Evolutionary conservation across 2,888 invertebrate species (phyloP), one percentile per base, ranked within the genome.

Genomic region (Drosophila gaucha): DNA sequence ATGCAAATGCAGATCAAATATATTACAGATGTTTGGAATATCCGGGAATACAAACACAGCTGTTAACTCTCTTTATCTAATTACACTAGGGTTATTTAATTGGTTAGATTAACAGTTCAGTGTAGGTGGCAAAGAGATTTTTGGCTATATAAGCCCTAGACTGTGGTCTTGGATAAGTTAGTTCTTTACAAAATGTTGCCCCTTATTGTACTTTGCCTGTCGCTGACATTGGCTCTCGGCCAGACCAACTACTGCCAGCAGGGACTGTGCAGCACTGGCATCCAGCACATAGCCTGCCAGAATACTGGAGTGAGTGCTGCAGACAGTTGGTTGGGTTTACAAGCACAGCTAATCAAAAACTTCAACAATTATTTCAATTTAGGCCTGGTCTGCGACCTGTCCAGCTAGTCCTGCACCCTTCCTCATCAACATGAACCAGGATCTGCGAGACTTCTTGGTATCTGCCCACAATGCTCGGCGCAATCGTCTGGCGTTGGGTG

Each of bases 261-360:
- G 3, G 14, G 30, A 1, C 26, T 76, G 2, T 74, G 71, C n/a
- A n/a, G n/a, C n/a, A n/a, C n/a, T n/a, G n/a, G n/a, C n/a, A n/a
- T n/a, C n/a, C n/a, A n/a, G n/a, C n/a, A 82, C 38, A 74, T 74
- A 36, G 79, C 43, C 36, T 82, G 83, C 39, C 30, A 52, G 0
- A 74, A 56, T 16, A 59, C 9, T 38, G 80, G 67, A 31, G 82
- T 78, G 58, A 57, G 78, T 67, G 9, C 14, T 18, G 6, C 14
- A 14, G 14, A 6, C 5, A 8, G 16, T 3, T 10, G 10, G 18
- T 6, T 6, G 5, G 5, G 0, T 8, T 14, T 9, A 9, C 12
- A 20, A 10, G 20, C n/a, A 3, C 10, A 14, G 6, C 10, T 22
- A n/a, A 6, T 20, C 20, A 4, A 4, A 16, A 12, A 10, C 26